These are phyloP conservation scores for Tympanuchus pallidicinctus DNA, from an alignment of 2,113 vertebrate genomes.

Conservation along the genomic window DNA sequence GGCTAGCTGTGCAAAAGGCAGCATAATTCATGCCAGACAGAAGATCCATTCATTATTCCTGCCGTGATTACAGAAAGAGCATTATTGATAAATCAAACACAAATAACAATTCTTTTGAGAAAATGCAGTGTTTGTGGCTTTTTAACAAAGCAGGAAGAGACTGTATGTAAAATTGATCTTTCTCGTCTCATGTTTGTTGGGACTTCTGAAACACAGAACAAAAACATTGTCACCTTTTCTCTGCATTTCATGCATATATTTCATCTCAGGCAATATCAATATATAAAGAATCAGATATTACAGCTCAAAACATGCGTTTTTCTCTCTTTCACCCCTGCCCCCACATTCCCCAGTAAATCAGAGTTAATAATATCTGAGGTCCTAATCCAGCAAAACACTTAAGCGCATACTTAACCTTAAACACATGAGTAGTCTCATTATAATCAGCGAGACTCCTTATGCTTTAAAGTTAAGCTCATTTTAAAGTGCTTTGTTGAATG, in stretches of 20 bases:
- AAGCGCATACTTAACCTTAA: slow-evolving; percentile 68
- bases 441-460: slow-evolving; percentile 30
- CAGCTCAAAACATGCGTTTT: slow-evolving; percentile 15
- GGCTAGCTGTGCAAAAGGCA: slow-evolving; percentile 38
- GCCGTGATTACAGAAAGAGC: slow-evolving; percentile 74
- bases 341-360: slow-evolving; percentile 26
- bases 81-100: slow-evolving; percentile 78
- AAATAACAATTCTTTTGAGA: slow-evolving; percentile 67
- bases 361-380: slow-evolving; percentile 16
- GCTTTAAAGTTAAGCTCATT: slow-evolving; percentile 54
- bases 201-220: slow-evolving; percentile 20
- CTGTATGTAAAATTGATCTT: slow-evolving; percentile 49
- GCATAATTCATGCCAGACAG: slow-evolving; percentile 72
- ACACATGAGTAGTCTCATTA: slow-evolving; percentile 49
- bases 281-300: not conserved
- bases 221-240: slow-evolving; percentile 55
- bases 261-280: slow-evolving; percentile 2
- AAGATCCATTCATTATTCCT: slow-evolving; percentile 79
- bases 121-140: slow-evolving; percentile 55
- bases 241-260: slow-evolving; percentile 45
- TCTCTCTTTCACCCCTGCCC: not conserved
- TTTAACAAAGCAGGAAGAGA: slow-evolving; percentile 50
- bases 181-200: not conserved
- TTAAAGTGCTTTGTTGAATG: slow-evolving; percentile 65
- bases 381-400: slow-evolving; percentile 56